phyloP scores from a whole-genome alignment of 2,888 invertebrate species.

The Spilarctia lutea region DNA sequence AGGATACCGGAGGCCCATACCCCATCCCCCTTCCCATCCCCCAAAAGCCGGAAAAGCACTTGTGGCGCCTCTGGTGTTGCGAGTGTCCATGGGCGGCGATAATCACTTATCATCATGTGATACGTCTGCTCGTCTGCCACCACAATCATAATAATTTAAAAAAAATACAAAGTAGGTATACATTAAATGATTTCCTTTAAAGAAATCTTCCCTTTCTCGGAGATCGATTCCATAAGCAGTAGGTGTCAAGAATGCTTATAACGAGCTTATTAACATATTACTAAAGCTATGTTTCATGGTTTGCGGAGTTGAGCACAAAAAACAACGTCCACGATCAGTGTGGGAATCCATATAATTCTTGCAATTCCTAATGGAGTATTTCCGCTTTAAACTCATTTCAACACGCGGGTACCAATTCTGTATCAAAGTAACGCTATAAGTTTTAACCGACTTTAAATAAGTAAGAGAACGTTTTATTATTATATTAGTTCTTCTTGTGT shows the following conservation, averaged over 20 bases:
- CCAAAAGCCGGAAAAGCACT: too few species aligned
- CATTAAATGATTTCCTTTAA: constrained; percentile 22
- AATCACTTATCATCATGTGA: too few species aligned
- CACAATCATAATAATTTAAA: too few species aligned
- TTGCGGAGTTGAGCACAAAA: constrained; percentile 31
- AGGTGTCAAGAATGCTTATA: constrained; percentile 46
- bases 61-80: too few species aligned
- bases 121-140: too few species aligned
- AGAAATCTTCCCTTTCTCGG: constrained; percentile 18
- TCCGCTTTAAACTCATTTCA: background rate
- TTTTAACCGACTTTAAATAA: too few species aligned
- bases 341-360: background rate
- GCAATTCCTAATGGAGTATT: constrained; percentile 1
- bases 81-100: too few species aligned
- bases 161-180: constrained; percentile 7
- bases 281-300: constrained; percentile 20
- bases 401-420: background rate
- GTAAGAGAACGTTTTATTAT: too few species aligned
- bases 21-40: too few species aligned
- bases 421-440: background rate
- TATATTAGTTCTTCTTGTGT: too few species aligned
- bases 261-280: constrained; percentile 50
- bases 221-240: constrained; percentile 16
- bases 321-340: constrained; percentile 27
- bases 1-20: too few species aligned